A percentile compares a stretch with the other conserved stretches of the same genome.
Conservation (phyloP, 2,888 invertebrate species). For the Napeogenes inachia region DNA sequence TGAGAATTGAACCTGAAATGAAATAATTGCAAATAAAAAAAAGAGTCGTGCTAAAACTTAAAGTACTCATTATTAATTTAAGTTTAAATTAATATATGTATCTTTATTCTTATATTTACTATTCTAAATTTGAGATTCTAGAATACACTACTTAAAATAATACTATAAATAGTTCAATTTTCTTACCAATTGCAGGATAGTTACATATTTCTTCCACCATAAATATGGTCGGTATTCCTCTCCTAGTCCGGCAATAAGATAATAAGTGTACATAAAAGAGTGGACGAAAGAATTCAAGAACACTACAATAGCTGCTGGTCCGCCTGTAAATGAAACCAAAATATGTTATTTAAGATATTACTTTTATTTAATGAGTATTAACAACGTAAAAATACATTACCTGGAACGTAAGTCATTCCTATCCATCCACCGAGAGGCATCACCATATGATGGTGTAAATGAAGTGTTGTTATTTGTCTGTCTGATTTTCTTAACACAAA, state of each 20-base stretch:
- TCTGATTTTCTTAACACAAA: slow-evolving; percentile 92
- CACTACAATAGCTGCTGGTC: slow-evolving; percentile 58
- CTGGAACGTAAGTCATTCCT: slow-evolving; percentile 82
- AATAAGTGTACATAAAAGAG: slow-evolving; percentile 93
- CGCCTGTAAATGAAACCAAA: slow-evolving; percentile 28
- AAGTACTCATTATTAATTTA: too few species aligned
- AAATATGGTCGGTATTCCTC: slow-evolving; percentile 90
- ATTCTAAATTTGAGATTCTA: neutral
- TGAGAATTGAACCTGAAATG: slow-evolving; percentile 80
- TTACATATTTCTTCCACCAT: slow-evolving; percentile 97
- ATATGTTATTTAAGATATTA: too few species aligned
- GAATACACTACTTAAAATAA: too few species aligned
- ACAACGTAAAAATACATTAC: slow-evolving; percentile 37
- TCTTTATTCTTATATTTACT: too few species aligned
- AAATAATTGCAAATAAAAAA: slow-evolving; percentile 22
- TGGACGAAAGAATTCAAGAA: slow-evolving; percentile 89
- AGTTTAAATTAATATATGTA: too few species aligned
- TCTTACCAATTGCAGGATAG: slow-evolving; percentile 86
- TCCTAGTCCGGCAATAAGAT: slow-evolving; percentile 89
- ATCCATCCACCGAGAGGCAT: slow-evolving; percentile 86
- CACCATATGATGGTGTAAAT: slow-evolving; percentile 90
- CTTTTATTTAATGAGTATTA: too few species aligned
- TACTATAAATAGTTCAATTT: slow-evolving; percentile 5
- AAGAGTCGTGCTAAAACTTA: too few species aligned
- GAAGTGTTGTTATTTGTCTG: slow-evolving; percentile 89